Evolutionary conservation across 1,140 invertebrate genomes (phyloP).

Genomic region (Hyphantria cunea): DNA sequence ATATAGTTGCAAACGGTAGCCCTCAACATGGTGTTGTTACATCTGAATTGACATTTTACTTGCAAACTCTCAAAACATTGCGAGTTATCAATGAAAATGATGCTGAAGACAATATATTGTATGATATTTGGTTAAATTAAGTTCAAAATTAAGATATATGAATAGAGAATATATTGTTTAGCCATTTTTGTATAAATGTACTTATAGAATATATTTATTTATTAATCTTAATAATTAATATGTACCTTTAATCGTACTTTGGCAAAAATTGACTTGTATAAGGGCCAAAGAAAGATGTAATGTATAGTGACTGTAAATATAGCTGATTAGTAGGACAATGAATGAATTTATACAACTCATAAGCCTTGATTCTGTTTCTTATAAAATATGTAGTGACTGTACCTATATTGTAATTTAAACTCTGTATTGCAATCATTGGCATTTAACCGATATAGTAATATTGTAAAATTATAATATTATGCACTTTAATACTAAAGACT

Average conservation of each 20-base stretch:
- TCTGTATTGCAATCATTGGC: too few relatives aligned
- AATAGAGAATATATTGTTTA: constrained; percentile 30
- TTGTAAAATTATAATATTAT: too few relatives aligned
- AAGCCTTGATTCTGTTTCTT: neutral
- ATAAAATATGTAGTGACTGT: neutral
- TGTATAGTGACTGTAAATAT: constrained; percentile 20
- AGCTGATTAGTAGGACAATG: constrained; percentile 10
- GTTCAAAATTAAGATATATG: constrained; percentile 13
- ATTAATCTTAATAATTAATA: constrained; percentile 6
- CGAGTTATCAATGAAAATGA: constrained; percentile 90
- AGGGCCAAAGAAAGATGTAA: constrained; percentile 16
- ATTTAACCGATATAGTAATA: too few relatives aligned
- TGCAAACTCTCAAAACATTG: constrained; percentile 94
- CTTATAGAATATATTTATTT: constrained; percentile 10
- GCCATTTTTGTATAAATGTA: constrained; percentile 23
- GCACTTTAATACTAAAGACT: too few relatives aligned
- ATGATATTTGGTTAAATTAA: constrained; percentile 90
- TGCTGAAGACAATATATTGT: constrained; percentile 88
- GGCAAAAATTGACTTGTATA: constrained; percentile 10
- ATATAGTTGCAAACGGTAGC: constrained; percentile 96
- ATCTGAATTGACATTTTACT: constrained; percentile 97
- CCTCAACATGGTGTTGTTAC: constrained; percentile 98
- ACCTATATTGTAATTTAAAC: too few relatives aligned
- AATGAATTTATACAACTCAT: constrained; percentile 1
- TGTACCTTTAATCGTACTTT: neutral